These are phyloP conservation scores for Corydoras sp. DNA, from an alignment of 2,113 vertebrate species.

Conservation along the genomic window DNA sequence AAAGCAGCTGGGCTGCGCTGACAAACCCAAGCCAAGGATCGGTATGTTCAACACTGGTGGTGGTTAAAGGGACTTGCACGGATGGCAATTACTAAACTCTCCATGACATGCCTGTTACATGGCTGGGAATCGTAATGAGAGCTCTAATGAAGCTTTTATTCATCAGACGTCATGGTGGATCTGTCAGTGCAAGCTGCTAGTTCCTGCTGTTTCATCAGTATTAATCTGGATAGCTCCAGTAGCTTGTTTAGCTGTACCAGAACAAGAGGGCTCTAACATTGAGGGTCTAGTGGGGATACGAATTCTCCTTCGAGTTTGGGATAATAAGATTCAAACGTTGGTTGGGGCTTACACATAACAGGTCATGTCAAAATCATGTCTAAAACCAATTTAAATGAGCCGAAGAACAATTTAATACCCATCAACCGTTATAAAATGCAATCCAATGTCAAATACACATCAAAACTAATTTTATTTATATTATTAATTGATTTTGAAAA, in stretches of 20 bases:
- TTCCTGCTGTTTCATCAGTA: conserved; percentile 15
- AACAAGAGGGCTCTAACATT: neutral
- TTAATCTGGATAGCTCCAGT: conserved; percentile 34
- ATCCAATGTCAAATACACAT: too few species aligned
- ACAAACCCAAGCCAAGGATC: conserved; percentile 22
- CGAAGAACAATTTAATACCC: too few species aligned
- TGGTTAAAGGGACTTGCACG: conserved; percentile 7
- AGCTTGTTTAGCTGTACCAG: conserved; percentile 28
- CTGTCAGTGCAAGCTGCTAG: conserved; percentile 24
- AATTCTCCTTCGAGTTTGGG: neutral
- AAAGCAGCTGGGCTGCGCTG: conserved; percentile 19
- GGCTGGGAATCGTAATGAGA: conserved; percentile 35
- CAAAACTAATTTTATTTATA: too few species aligned
- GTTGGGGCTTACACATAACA: too few species aligned
- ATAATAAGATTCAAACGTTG: neutral
- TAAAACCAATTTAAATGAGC: too few species aligned
- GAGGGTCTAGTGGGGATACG: too few species aligned
- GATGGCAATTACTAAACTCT: conserved; percentile 26
- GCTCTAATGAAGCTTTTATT: conserved; percentile 38
- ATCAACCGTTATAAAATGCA: too few species aligned
- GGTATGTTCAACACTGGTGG: conserved; percentile 11
- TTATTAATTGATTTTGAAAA: too few species aligned
- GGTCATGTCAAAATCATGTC: too few species aligned
- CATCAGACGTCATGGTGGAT: conserved; percentile 25
- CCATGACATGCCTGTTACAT: conserved; percentile 26